phyloP scores from a whole-genome alignment of 2,888 invertebrate species.

The Apamea sordens region DNA sequence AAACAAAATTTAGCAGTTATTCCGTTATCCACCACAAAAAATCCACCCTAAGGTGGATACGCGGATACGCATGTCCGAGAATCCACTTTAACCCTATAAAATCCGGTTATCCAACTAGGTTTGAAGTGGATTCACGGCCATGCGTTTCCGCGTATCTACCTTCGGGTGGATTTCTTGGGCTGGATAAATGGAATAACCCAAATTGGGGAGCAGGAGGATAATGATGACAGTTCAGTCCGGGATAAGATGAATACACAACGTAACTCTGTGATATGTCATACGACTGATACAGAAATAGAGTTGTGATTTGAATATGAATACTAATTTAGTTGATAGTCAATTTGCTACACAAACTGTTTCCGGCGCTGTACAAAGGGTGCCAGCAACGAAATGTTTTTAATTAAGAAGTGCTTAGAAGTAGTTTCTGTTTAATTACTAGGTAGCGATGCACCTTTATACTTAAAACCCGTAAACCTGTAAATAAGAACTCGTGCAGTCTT shows the following conservation, averaged over 20 bases:
- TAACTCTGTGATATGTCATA: background rate
- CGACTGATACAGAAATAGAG: background rate
- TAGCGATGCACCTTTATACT: slow-evolving; percentile 23
- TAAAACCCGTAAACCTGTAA: slow-evolving; percentile 15
- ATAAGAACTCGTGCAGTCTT: background rate
- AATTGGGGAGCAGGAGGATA: background rate
- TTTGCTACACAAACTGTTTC: background rate
- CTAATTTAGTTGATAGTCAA: background rate
- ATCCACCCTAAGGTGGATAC: too few relatives aligned
- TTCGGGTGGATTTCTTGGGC: too few relatives aligned
- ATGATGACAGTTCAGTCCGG: background rate
- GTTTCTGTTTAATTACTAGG: slow-evolving; percentile 48
- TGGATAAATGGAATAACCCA: too few relatives aligned
- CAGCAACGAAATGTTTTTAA: slow-evolving; percentile 39
- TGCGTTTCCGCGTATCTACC: too few relatives aligned
- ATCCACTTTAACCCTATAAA: too few relatives aligned
- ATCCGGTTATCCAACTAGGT: too few relatives aligned
- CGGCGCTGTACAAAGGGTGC: background rate
- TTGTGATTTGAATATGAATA: background rate
- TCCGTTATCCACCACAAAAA: too few relatives aligned
- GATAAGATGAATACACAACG: background rate
- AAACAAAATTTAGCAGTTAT: background rate
- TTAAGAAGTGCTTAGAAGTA: slow-evolving; percentile 39
- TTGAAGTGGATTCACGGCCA: too few relatives aligned
- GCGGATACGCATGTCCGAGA: too few relatives aligned